Evolutionary conservation across 1,140 invertebrate species (phyloP).

Genomic region (Sesamia nonagrioides): DNA sequence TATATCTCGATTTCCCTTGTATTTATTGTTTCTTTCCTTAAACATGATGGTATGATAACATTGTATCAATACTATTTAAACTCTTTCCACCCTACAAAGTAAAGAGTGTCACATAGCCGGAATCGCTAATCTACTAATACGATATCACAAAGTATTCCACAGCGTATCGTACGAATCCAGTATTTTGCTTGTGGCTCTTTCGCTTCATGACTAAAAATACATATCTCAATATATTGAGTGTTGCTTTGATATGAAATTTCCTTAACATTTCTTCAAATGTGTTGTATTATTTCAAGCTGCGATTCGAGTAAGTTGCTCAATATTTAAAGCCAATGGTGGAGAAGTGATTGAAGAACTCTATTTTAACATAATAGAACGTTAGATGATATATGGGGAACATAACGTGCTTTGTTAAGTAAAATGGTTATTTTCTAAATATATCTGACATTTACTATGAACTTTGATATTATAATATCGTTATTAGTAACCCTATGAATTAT

Average conservation of each 20-base stretch:
- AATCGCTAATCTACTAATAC: conserved; percentile 1
- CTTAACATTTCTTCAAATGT: conserved; percentile 21
- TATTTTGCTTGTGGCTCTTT: background rate
- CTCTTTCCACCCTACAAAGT: no score
- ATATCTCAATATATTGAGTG: conserved; percentile 13
- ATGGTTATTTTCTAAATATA: conserved; percentile 13
- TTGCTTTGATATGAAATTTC: background rate
- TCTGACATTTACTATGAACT: background rate
- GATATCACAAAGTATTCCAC: conserved; percentile 1
- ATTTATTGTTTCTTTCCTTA: no score
- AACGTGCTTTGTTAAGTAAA: background rate
- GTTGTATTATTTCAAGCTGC: conserved; percentile 21
- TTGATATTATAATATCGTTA: background rate
- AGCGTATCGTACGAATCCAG: background rate
- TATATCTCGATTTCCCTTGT: no score
- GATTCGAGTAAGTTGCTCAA: conserved; percentile 34
- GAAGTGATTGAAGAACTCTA: conserved; percentile 34
- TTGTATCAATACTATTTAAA: no score
- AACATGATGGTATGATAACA: no score
- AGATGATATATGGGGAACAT: background rate
- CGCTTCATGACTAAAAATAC: background rate
- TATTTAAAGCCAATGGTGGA: conserved; percentile 35
- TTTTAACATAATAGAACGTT: conserved; percentile 14
- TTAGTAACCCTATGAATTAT: background rate
- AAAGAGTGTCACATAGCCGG: background rate